Conservation (phyloP, 2,113 vertebrate species). For the Axis porcinus region DNA sequence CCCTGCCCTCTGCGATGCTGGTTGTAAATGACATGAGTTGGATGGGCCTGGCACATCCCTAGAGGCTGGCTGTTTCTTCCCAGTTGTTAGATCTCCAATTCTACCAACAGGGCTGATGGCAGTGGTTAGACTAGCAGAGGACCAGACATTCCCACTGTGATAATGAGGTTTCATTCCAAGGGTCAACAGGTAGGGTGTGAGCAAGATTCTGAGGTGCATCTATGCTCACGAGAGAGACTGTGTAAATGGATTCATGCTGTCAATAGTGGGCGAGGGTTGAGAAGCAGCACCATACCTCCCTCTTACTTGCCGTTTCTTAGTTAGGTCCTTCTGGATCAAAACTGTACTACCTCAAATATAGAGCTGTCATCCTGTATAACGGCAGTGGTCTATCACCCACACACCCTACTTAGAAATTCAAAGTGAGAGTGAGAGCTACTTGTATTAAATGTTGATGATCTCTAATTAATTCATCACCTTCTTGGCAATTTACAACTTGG, state of each 20-base stretch:
- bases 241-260: not conserved
- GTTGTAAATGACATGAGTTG: not conserved
- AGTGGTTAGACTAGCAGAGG: not conserved
- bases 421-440: constrained; percentile 19
- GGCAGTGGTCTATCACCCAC: not conserved
- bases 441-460: constrained; percentile 27
- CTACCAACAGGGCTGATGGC: not conserved
- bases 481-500: not conserved
- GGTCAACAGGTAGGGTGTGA: fast-evolving
- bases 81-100: not conserved
- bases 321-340: not conserved
- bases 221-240: not conserved
- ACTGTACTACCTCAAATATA: not conserved
- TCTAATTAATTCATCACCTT: constrained; percentile 38
- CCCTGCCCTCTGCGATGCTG: not conserved
- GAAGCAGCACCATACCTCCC: not conserved
- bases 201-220: not conserved
- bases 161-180: not conserved
- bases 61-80: not conserved
- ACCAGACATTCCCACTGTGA: fast-evolving
- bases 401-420: not conserved
- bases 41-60: not conserved
- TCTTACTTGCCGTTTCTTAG: not conserved
- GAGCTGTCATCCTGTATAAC: not conserved
- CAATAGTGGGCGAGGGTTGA: not conserved